Percentiles rank a stretch among this genome's conserved stretches.
Conservation (phyloP, 2,113 vertebrate genomes). For the Corythaixoides concolor region DNA sequence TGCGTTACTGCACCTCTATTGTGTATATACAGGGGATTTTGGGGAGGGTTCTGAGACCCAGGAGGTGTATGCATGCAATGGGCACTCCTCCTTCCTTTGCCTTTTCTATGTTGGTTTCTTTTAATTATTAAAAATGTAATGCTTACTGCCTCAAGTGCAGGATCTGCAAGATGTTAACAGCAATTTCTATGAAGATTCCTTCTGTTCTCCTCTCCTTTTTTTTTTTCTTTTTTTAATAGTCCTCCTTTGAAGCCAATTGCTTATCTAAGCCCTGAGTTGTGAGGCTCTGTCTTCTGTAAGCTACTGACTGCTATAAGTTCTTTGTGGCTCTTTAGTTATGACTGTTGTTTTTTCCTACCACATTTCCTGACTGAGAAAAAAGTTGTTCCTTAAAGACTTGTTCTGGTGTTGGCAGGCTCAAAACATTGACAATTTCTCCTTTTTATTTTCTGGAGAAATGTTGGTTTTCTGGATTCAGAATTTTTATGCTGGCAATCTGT, state of each 20-base stretch:
- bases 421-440: not conserved
- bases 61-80: not conserved
- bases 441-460: not conserved
- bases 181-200: not conserved
- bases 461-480: not conserved
- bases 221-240: not conserved
- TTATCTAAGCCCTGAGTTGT: not conserved
- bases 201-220: fast-evolving
- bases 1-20: not conserved
- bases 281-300: not conserved
- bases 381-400: not conserved
- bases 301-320: not conserved
- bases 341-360: not conserved
- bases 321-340: not conserved
- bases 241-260: not conserved
- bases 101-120: not conserved
- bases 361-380: not conserved
- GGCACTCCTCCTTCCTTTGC: not conserved
- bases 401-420: not conserved
- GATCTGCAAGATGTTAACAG: not conserved
- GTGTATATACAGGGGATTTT: not conserved
- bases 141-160: not conserved
- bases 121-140: not conserved
- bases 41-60: not conserved
- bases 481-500: not conserved